These are phyloP conservation scores for Tamias sibiricus DNA, from an alignment of 2,113 vertebrate species.

Conservation along the genomic window DNA sequence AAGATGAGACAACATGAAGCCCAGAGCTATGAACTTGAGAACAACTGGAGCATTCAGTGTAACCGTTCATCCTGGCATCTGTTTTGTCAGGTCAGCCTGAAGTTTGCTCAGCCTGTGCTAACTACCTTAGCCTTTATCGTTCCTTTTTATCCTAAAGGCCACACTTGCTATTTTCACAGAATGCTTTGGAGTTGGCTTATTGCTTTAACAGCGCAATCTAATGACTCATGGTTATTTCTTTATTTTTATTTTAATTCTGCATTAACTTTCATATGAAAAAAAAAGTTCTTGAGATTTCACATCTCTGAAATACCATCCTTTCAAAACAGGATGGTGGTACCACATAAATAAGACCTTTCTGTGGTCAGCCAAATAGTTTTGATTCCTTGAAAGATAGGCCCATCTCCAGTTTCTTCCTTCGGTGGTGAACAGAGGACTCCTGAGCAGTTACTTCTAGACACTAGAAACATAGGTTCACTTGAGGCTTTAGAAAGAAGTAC, in stretches of 20 bases:
- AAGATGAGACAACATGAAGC: background rate
- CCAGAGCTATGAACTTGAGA: background rate
- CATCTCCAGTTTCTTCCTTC: constrained; percentile 48
- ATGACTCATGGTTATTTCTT: constrained; percentile 45
- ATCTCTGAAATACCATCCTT: constrained; percentile 60
- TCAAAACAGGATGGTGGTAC: constrained; percentile 43
- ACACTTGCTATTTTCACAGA: constrained; percentile 38
- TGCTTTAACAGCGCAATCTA: background rate
- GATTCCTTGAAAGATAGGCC: constrained; percentile 41
- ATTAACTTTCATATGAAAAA: constrained; percentile 46
- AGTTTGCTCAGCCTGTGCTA: background rate
- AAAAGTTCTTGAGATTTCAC: constrained; percentile 31
- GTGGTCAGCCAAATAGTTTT: constrained; percentile 47
- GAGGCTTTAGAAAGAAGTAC: constrained; percentile 61
- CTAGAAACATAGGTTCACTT: constrained; percentile 57
- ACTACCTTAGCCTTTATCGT: background rate
- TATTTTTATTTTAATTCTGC: constrained; percentile 45
- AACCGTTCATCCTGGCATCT: background rate
- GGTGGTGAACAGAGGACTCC: constrained; percentile 58
- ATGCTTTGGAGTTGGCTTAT: background rate
- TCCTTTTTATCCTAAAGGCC: constrained; percentile 43
- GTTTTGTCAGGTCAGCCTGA: background rate
- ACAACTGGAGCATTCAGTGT: background rate
- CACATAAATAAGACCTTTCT: constrained; percentile 39
- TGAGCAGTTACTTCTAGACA: constrained; percentile 62